These are phyloP conservation scores for Spinibarbus caldwelli DNA, from an alignment of 2,797 vertebrate species.

Conservation along the genomic window DNA sequence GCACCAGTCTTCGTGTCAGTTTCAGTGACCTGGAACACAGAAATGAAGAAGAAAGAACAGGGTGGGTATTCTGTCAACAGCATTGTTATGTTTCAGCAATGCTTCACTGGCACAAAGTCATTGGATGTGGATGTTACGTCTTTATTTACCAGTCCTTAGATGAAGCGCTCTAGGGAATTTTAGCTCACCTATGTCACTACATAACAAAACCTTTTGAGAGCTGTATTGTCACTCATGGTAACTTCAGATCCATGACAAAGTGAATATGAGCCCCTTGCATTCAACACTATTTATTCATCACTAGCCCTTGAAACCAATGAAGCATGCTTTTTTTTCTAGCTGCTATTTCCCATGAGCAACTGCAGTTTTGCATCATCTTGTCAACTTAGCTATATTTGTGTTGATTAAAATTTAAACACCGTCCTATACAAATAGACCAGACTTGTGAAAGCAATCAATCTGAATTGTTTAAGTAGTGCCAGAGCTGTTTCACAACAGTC, in stretches of 20 bases:
- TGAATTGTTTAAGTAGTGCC: background rate
- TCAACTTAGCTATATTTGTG: background rate
- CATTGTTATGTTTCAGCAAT: conserved; percentile 28
- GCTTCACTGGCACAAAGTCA: conserved; percentile 6
- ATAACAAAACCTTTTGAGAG: conserved; percentile 16
- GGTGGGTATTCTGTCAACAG: conserved; percentile 17
- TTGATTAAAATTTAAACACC: background rate
- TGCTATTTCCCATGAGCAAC: conserved; percentile 14
- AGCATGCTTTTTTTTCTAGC: background rate
- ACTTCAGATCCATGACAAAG: conserved; percentile 20
- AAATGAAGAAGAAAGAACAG: conserved; percentile 2
- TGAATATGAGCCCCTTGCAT: conserved; percentile 27
- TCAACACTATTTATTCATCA: conserved; percentile 29
- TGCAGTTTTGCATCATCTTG: background rate
- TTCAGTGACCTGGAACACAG: conserved; percentile 44
- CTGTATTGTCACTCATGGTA: conserved; percentile 24
- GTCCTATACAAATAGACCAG: background rate
- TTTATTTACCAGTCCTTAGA: conserved; percentile 14
- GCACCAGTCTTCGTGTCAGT: conserved; percentile 5
- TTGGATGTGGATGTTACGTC: background rate
- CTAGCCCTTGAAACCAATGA: background rate
- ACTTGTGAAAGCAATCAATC: background rate
- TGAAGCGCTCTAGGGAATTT: conserved; percentile 14
- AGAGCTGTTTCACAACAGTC: background rate
- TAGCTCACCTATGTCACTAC: conserved; percentile 12